phyloP scores from a whole-genome alignment of 2,113 vertebrate species.

The Xenus cinereus region DNA sequence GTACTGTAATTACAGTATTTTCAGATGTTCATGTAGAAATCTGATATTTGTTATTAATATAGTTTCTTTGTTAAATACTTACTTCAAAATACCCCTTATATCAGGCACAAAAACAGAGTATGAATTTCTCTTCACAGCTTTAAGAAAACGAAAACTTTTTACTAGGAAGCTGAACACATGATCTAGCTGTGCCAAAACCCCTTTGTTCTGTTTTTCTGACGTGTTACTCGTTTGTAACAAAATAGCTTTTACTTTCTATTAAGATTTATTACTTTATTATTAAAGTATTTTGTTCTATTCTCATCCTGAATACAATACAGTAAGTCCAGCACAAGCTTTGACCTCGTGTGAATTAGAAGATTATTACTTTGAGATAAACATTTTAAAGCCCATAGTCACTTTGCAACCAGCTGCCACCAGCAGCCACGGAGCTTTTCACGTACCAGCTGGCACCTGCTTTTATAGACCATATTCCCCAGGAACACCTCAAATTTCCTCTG shows the following conservation, averaged over 20 bases:
- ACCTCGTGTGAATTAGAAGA: background rate
- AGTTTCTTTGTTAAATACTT: background rate
- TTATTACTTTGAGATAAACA: background rate
- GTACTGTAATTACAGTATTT: background rate
- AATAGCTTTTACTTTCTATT: background rate
- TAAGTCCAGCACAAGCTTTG: background rate
- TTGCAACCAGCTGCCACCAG: background rate
- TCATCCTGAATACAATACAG: background rate
- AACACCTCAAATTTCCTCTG: background rate
- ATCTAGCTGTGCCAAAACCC: background rate
- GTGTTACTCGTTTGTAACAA: background rate
- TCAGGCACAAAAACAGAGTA: background rate
- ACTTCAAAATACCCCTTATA: background rate
- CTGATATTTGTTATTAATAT: background rate
- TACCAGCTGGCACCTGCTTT: background rate
- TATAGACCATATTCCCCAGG: background rate
- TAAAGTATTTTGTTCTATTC: background rate
- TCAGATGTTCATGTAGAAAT: background rate
- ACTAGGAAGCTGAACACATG: background rate
- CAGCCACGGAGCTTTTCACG: background rate
- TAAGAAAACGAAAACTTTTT: background rate
- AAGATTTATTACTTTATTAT: background rate
- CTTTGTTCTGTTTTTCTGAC: background rate
- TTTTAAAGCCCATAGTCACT: background rate
- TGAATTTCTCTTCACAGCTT: background rate